A percentile compares a stretch with the other conserved stretches of the same genome.
phyloP scores from a whole-genome alignment of 2,797 vertebrate genomes.

The Poecile montanus region DNA sequence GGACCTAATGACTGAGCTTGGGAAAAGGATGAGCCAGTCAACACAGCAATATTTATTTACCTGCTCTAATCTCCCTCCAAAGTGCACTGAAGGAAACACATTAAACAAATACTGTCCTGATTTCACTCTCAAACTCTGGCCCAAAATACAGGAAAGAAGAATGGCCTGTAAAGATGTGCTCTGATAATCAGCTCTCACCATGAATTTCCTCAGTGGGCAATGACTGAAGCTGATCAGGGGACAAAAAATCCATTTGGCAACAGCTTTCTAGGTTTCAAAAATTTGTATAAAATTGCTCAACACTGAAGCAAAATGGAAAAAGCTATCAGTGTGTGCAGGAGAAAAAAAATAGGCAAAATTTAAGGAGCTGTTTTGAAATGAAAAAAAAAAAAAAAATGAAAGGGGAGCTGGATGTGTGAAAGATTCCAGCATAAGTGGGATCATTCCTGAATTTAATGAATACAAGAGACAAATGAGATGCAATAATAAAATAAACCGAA shows the following conservation, averaged over 20 bases:
- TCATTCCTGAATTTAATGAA: neutral
- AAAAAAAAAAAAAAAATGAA: neutral
- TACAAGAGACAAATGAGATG: neutral
- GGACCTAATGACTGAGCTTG: neutral
- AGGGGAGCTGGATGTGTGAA: neutral
- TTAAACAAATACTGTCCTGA: slow-evolving; percentile 11
- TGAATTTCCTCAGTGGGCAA: neutral
- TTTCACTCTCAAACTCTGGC: neutral
- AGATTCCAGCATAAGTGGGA: neutral
- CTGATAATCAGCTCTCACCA: slow-evolving; percentile 29
- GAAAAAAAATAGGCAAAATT: neutral
- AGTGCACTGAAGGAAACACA: slow-evolving; percentile 11
- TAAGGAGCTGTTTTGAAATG: neutral
- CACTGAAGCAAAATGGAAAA: neutral
- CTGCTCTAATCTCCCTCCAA: slow-evolving; percentile 28
- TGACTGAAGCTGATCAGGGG: neutral
- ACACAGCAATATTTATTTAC: neutral
- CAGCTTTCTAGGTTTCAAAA: neutral
- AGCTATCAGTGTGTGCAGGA: accelerated
- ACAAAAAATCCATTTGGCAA: neutral
- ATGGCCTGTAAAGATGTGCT: neutral
- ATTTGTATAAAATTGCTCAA: neutral
- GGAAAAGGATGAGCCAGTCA: neutral
- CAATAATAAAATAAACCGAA: neutral
- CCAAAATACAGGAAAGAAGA: neutral